Conservation (phyloP, 64 coral and sea anemone species). For the Pocillopora verrucosa region DNA sequence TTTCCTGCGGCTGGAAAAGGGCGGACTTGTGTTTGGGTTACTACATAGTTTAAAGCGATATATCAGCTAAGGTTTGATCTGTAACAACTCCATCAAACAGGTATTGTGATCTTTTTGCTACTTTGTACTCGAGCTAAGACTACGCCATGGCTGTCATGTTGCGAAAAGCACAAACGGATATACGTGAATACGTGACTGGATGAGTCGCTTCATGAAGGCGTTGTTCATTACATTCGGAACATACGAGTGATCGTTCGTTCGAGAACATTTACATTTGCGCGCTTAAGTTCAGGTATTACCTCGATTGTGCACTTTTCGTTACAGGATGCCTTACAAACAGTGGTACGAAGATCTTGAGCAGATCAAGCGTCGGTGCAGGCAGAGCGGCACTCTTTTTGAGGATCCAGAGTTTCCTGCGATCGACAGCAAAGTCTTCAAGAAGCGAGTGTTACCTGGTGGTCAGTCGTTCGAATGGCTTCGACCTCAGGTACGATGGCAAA, state of each 20-base stretch:
- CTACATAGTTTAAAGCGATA: neutral
- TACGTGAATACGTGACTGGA: constrained; percentile 35
- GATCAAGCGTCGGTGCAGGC: neutral
- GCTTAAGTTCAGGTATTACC: neutral
- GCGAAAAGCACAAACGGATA: neutral
- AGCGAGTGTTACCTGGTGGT: constrained; percentile 26
- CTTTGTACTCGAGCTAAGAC: neutral
- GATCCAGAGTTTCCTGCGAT: constrained; percentile 37
- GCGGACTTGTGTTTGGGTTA: neutral
- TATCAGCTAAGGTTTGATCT: neutral
- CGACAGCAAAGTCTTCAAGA: constrained; percentile 47
- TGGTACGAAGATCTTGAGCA: constrained; percentile 17
- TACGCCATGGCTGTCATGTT: neutral
- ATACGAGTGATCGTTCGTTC: neutral
- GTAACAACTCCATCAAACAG: neutral
- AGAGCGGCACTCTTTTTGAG: neutral
- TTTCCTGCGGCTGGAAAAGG: neutral
- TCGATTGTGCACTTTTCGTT: neutral
- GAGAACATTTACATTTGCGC: neutral
- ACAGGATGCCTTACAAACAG: constrained; percentile 29
- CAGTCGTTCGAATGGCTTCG: constrained; percentile 42
- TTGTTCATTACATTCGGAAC: neutral
- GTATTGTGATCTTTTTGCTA: neutral
- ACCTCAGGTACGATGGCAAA: neutral
- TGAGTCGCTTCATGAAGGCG: neutral